A percentile compares a stretch with the other conserved stretches of the same genome.
Evolutionary conservation across 2,797 vertebrate species (phyloP).

Genomic region (Sorex maritimensis): DNA sequence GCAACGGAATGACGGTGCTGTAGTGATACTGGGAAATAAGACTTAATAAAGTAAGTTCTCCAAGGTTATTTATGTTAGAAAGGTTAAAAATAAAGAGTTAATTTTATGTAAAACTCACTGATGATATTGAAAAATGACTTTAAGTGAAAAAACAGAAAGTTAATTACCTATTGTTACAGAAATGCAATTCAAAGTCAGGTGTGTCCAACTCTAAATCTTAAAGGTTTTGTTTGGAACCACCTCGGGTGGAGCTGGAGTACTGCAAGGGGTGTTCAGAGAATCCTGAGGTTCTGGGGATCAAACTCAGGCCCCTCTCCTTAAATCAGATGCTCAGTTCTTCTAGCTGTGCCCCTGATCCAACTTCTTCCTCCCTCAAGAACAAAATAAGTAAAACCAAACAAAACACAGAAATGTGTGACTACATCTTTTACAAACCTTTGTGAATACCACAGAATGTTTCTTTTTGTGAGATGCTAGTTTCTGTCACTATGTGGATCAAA

Average conservation of each 20-base stretch:
- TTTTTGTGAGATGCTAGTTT: not conserved
- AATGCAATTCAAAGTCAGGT: not conserved
- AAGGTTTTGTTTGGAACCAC: not conserved
- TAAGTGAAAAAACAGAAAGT: not conserved
- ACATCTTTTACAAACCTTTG: not conserved
- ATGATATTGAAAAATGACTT: not conserved
- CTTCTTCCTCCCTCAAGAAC: not conserved
- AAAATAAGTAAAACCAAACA: slow-evolving; percentile 1
- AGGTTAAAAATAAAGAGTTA: not conserved
- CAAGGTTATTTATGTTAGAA: not conserved
- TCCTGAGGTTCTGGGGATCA: too few relatives aligned
- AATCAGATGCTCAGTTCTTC: too few relatives aligned
- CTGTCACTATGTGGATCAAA: not conserved
- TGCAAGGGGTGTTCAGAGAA: too few relatives aligned
- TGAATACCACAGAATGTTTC: not conserved
- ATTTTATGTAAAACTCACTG: not conserved
- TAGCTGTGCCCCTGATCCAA: too few relatives aligned
- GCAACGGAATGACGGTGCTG: too few relatives aligned
- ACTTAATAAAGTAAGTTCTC: not conserved
- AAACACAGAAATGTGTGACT: not conserved
- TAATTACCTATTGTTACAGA: not conserved
- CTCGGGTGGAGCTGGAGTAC: too few relatives aligned
- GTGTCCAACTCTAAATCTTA: not conserved
- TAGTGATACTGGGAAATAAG: not conserved
- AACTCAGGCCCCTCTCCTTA: too few relatives aligned